phyloP scores from a whole-genome alignment of 2,797 vertebrate species.

The Coilia nasus region DNA sequence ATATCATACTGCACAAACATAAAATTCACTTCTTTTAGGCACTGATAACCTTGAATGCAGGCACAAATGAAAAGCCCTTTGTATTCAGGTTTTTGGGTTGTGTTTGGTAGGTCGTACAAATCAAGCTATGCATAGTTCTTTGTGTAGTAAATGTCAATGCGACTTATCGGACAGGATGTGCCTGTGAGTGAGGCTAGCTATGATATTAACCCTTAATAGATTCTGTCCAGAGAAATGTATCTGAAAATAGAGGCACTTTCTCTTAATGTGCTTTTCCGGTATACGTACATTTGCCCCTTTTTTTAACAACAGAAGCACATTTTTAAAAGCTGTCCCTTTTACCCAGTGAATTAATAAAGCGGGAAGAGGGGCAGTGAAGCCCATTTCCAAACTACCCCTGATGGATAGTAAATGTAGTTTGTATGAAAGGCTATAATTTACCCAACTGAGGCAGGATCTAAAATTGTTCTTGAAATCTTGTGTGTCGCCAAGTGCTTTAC shows the following conservation, averaged over 20 bases:
- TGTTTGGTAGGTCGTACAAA: background rate
- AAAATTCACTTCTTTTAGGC: no score
- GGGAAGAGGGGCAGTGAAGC: background rate
- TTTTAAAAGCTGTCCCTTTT: background rate
- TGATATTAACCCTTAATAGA: background rate
- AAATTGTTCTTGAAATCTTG: background rate
- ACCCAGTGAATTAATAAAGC: background rate
- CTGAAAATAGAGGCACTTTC: background rate
- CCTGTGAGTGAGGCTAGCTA: background rate
- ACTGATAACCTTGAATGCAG: background rate
- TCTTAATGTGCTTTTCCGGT: background rate
- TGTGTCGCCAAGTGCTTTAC: background rate
- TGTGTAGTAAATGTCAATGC: background rate
- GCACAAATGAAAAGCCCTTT: background rate
- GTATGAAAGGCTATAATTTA: background rate
- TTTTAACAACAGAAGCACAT: background rate
- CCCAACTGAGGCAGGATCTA: background rate
- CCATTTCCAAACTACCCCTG: background rate
- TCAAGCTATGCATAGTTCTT: background rate
- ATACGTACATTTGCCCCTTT: background rate
- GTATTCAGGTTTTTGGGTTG: background rate
- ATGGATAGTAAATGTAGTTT: background rate
- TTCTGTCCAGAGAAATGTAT: background rate
- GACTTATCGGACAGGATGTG: background rate
- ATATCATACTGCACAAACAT: background rate